phyloP scores from a whole-genome alignment of 2,797 vertebrate genomes.

The Trachops cirrhosus region DNA sequence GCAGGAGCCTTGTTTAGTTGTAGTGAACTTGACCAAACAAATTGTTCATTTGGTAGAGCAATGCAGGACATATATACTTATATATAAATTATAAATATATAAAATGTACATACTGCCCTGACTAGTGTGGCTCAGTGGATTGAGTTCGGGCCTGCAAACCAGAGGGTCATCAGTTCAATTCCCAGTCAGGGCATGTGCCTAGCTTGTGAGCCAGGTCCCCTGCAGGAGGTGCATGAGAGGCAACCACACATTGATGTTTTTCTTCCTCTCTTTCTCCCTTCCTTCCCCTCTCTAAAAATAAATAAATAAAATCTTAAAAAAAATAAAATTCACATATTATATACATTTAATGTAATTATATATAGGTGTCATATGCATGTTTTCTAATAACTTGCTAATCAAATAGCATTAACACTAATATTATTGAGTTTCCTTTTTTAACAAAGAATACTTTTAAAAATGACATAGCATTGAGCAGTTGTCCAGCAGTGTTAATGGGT shows the following conservation, averaged over 20 bases:
- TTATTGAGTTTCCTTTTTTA: not conserved
- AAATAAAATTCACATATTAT: not conserved
- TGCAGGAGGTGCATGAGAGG: too few relatives aligned
- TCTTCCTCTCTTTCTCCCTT: too few relatives aligned
- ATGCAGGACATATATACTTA: not conserved
- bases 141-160: too few relatives aligned
- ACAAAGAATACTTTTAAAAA: conserved; percentile 20
- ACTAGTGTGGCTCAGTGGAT: too few relatives aligned
- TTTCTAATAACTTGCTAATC: conserved; percentile 14
- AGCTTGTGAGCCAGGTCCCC: too few relatives aligned
- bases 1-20: not conserved
- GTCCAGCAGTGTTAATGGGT: not conserved
- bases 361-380: not conserved
- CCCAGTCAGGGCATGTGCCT: too few relatives aligned
- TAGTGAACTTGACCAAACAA: not conserved
- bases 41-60: not conserved
- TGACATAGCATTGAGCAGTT: not conserved
- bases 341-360: not conserved
- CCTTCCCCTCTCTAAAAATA: too few relatives aligned
- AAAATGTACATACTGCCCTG: not conserved
- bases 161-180: too few relatives aligned
- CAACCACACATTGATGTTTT: too few relatives aligned
- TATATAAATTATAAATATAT: not conserved
- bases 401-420: not conserved
- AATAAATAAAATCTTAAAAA: too few relatives aligned